A percentile compares a stretch with the other conserved stretches of the same genome.
phyloP scores from a whole-genome alignment of 2,797 vertebrate genomes.

The Poeciliopsis presidionis region DNA sequence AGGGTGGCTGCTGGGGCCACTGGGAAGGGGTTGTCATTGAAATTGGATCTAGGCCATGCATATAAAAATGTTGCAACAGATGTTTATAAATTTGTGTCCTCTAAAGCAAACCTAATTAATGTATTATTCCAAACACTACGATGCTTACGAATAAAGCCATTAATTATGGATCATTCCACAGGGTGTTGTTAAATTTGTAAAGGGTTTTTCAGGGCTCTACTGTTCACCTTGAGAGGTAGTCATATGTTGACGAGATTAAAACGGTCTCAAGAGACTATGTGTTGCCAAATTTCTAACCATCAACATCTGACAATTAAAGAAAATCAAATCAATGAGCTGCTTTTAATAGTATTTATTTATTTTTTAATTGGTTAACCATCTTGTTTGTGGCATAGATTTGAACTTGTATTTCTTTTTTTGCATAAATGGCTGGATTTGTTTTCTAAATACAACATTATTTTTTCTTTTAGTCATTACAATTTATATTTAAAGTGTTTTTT shows the following conservation, averaged over 20 bases:
- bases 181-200: slow-evolving; percentile 17
- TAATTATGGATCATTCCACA: slow-evolving; percentile 30
- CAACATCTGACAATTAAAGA: not conserved
- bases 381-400: not conserved
- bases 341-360: not conserved
- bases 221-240: slow-evolving; percentile 3
- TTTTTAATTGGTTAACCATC: not conserved
- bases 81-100: slow-evolving; percentile 17
- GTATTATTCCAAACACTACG: slow-evolving; percentile 36
- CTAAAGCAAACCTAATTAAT: slow-evolving; percentile 21
- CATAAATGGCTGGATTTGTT: not conserved
- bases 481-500: not conserved
- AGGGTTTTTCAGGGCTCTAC: not conserved
- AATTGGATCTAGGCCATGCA: slow-evolving; percentile 29
- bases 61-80: slow-evolving; percentile 10
- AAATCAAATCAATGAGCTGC: not conserved
- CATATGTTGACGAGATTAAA: not conserved
- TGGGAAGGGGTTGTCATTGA: slow-evolving; percentile 24
- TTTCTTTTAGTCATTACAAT: not conserved
- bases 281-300: not conserved
- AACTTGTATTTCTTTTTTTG: not conserved
- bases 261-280: not conserved
- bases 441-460: too few species aligned
- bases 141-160: slow-evolving; percentile 17
- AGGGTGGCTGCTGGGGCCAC: not conserved